Conservation (phyloP, 2,888 invertebrate species). For the Sarcophaga rosellei region DNA sequence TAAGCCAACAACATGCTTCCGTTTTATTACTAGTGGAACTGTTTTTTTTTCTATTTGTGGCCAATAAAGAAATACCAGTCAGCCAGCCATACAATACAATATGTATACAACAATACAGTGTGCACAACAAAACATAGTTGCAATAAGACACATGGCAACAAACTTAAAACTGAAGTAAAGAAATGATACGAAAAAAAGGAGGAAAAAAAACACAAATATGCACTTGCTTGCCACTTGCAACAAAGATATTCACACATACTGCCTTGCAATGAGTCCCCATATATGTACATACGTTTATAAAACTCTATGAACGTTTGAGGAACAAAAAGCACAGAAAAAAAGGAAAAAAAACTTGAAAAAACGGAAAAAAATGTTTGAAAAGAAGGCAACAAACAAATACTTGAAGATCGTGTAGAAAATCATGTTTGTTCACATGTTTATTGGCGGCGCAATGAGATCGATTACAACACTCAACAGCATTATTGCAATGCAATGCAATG, state of each 20-base stretch:
- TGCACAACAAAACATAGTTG: conserved; percentile 1
- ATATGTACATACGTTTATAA: neutral
- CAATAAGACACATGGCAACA: conserved; percentile 49
- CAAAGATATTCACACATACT: conserved; percentile 15
- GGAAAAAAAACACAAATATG: conserved; percentile 20
- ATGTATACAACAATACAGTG: no score
- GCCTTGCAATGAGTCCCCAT: conserved; percentile 28
- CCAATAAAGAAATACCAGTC: conserved; percentile 15
- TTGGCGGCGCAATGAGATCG: conserved; percentile 67
- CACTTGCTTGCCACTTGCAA: conserved; percentile 58
- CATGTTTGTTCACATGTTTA: conserved; percentile 69
- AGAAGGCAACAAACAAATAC: conserved; percentile 49
- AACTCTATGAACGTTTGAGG: neutral
- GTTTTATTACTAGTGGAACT: conserved; percentile 52
- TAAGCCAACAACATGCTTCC: conserved; percentile 63
- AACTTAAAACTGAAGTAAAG: conserved; percentile 10
- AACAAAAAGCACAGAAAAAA: conserved; percentile 5
- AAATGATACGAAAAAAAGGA: neutral
- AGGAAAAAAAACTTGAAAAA: conserved; percentile 17
- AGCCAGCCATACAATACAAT: neutral
- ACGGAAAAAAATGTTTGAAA: conserved; percentile 41
- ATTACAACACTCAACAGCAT: conserved; percentile 57
- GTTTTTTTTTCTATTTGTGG: conserved; percentile 19
- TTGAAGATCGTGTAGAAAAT: conserved; percentile 66
- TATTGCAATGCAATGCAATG: neutral